phyloP scores from a whole-genome alignment of 2,797 vertebrate species.

The Chiloscyllium punctatum region DNA sequence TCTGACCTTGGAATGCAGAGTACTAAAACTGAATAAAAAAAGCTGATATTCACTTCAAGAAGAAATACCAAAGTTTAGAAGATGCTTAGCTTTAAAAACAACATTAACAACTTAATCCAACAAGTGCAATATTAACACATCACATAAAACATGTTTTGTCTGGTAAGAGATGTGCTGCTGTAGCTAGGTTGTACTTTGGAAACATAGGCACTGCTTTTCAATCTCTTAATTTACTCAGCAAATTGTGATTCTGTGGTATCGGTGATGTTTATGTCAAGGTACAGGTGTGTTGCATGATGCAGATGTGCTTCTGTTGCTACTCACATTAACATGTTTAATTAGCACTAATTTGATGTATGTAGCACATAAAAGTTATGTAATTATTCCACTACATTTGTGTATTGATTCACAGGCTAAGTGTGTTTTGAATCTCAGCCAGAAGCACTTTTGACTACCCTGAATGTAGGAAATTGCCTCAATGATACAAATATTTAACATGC shows the following conservation, averaged over 20 bases:
- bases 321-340: conserved; percentile 33
- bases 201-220: not conserved
- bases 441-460: not conserved
- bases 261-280: conserved; percentile 10
- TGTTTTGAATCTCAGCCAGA: conserved; percentile 20
- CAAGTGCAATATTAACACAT: not conserved
- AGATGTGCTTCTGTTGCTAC: conserved; percentile 3
- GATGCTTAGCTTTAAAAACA: not conserved
- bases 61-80: not conserved
- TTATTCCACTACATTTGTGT: conserved; percentile 9
- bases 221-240: not conserved
- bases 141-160: not conserved
- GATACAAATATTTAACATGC: conserved; percentile 22
- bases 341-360: conserved; percentile 26
- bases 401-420: conserved; percentile 26
- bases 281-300: conserved; percentile 27
- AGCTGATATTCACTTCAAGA: not conserved
- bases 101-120: not conserved
- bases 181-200: not conserved
- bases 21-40: not conserved
- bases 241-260: not conserved
- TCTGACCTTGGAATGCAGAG: not conserved
- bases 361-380: conserved; percentile 32
- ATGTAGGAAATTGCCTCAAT: not conserved
- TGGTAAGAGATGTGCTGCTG: not conserved